Conservation (phyloP, 2,888 invertebrate genomes). For the Rotaria magnacalcarata region DNA sequence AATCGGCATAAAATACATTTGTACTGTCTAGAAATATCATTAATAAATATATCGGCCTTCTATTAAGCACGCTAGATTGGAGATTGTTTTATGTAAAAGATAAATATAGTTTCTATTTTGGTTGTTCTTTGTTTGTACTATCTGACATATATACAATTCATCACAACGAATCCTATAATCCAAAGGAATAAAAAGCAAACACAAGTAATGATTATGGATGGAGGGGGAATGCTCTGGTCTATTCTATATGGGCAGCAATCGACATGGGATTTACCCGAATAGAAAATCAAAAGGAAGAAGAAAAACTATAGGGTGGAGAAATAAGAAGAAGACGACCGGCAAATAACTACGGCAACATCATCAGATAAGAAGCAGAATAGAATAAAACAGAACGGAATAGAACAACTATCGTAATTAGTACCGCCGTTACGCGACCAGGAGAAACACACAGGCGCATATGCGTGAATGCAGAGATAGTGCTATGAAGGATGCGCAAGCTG, state of each 20-base stretch:
- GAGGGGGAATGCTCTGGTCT: neutral
- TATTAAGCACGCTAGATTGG: neutral
- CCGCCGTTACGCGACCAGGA: neutral
- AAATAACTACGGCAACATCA: neutral
- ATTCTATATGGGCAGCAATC: neutral
- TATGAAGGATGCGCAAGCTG: neutral
- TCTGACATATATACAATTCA: neutral
- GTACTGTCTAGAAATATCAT: neutral
- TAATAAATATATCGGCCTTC: neutral
- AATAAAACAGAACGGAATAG: constrained; percentile 23
- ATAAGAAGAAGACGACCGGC: neutral
- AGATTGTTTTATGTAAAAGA: neutral
- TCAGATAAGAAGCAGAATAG: neutral
- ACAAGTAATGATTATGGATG: neutral
- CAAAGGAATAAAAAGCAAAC: neutral
- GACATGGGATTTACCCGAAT: neutral
- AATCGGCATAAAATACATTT: neutral
- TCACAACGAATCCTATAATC: neutral
- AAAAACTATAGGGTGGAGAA: neutral
- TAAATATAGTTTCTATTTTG: neutral
- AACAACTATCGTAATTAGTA: constrained; percentile 11
- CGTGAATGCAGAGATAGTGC: neutral
- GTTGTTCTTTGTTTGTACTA: neutral
- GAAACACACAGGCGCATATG: neutral
- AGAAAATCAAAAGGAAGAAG: neutral